Evolutionary conservation across 2,888 invertebrate species (phyloP).

Genomic region (Cerastis leucographa): DNA sequence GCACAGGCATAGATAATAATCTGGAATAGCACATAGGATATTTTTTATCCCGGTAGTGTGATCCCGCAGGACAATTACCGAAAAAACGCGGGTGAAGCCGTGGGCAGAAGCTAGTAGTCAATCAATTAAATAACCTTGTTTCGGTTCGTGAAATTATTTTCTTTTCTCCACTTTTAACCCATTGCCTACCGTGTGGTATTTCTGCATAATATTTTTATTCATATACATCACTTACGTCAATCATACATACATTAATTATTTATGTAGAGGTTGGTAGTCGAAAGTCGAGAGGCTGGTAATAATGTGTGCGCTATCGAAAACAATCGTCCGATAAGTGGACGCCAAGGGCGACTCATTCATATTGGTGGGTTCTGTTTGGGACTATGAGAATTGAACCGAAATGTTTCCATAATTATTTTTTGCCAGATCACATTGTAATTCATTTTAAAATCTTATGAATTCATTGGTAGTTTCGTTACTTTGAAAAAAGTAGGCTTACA

Average conservation of each 20-base stretch:
- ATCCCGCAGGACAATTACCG: no score
- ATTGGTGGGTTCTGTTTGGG: slow-evolving; percentile 67
- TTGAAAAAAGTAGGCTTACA: neutral
- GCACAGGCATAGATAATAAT: no score
- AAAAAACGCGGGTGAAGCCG: no score
- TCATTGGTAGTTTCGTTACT: neutral
- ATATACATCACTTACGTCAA: slow-evolving; percentile 69
- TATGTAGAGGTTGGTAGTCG: slow-evolving; percentile 77
- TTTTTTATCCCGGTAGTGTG: no score
- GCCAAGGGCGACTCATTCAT: slow-evolving; percentile 77
- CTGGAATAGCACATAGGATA: no score
- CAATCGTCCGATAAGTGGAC: slow-evolving; percentile 81
- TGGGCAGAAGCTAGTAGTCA: no score
- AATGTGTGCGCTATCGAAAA: slow-evolving; percentile 81
- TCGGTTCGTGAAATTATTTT: neutral
- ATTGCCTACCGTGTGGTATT: slow-evolving; percentile 40
- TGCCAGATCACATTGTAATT: neutral
- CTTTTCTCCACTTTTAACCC: no score
- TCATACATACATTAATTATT: slow-evolving; percentile 79
- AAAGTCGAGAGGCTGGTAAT: slow-evolving; percentile 78
- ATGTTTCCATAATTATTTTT: neutral
- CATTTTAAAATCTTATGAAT: neutral
- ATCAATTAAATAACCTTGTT: neutral
- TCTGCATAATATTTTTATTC: slow-evolving; percentile 53
- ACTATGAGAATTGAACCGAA: slow-evolving; percentile 26